Evolutionary conservation across 2,888 invertebrate species (phyloP), one percentile per base, ranked within the genome.

Genomic region (Hirudinaria manillensis): DNA sequence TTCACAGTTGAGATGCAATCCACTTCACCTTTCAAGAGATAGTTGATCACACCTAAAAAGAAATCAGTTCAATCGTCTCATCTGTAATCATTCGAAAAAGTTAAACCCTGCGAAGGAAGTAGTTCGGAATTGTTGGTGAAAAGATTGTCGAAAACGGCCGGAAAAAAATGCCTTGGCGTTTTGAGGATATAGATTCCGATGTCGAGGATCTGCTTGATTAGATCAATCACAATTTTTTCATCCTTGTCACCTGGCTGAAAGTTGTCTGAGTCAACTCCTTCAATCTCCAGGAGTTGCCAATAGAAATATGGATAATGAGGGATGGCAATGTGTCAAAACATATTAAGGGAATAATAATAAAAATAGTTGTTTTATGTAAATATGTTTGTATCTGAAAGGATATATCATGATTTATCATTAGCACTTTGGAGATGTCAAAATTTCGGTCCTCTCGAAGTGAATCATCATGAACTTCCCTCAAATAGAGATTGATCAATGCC

Each of bases 341-440:
- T 24, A 19, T 6, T 61, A 27, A 61, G 29, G 61, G 13, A 61
- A n/a, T n/a, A n/a, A n/a, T n/a, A n/a, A n/a, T n/a, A n/a, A n/a
- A n/a, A n/a, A n/a, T n/a, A n/a, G n/a, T n/a, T n/a, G n/a, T n/a
- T 68, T 32, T 4, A 4, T 2, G 0, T 34, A 68, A 68, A 7
- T 68, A 3, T 4, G 29, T 29, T 61, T 24, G 10, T 21, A 6
- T 27, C 19, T 21, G 19, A 34, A 73, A 73, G 73, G 73, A 73
- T 73, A 73, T 73, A 73, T 73, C 73, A 29, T 73, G 32, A 16
- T 32, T 29, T 7, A 65, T 29, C 21, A 73, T 55, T 4, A 73
- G 36, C n/a, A 73, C 65, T 73, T 73, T 73, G 16, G 73, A 73
- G 55, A 65, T 36, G n/a, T 73, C 73, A 38, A 73, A 73, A 38